These are phyloP conservation scores for Manis pentadactyla DNA, from an alignment of 2,797 vertebrate species.

Conservation along the genomic window DNA sequence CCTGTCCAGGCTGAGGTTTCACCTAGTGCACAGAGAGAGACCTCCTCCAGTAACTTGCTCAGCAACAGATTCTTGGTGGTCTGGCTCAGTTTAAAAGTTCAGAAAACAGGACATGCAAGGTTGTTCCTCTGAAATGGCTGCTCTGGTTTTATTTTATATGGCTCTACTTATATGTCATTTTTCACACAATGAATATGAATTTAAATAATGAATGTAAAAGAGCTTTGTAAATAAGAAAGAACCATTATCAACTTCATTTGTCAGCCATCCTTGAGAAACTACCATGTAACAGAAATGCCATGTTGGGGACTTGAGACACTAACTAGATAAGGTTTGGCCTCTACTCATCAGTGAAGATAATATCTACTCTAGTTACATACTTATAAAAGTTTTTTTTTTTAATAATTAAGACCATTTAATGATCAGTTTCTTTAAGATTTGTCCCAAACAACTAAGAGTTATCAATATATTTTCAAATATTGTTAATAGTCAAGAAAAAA, in stretches of 20 bases:
- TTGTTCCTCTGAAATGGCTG: too few relatives aligned
- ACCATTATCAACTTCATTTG: not conserved
- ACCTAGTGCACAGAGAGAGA: too few relatives aligned
- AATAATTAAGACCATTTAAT: not conserved
- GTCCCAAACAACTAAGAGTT: not conserved
- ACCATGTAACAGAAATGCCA: not conserved
- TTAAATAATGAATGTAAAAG: not conserved
- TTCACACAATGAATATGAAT: too few relatives aligned
- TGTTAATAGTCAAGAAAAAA: not conserved
- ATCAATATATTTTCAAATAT: not conserved
- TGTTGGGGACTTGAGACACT: not conserved
- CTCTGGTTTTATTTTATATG: too few relatives aligned
- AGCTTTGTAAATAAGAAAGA: not conserved
- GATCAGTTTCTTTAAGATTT: slow-evolving; percentile 5
- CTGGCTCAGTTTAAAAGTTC: too few relatives aligned
- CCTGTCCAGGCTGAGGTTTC: too few relatives aligned
- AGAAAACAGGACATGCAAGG: too few relatives aligned
- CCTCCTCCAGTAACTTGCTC: too few relatives aligned
- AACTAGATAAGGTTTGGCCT: not conserved
- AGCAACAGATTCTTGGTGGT: too few relatives aligned
- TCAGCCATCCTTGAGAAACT: not conserved
- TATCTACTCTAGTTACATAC: not conserved
- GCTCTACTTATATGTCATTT: too few relatives aligned
- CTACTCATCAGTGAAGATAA: not conserved
- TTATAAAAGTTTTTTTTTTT: too few relatives aligned